Conservation (phyloP, 2,113 vertebrate genomes). For the Stomatorhinus ivindoensis region DNA sequence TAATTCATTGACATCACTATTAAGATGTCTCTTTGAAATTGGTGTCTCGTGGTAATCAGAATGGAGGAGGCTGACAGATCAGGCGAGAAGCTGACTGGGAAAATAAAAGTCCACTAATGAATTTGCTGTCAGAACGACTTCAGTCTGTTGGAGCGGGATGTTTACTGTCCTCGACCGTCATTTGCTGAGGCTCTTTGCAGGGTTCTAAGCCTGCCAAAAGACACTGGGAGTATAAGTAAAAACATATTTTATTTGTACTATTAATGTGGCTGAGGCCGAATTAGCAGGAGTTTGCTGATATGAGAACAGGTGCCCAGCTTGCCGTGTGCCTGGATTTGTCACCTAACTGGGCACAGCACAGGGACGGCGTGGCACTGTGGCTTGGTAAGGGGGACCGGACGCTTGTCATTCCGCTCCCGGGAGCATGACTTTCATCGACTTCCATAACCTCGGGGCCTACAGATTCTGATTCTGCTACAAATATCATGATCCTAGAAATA, state of each 20-base stretch:
- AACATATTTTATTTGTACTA: slow-evolving; percentile 32
- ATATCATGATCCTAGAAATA: not conserved
- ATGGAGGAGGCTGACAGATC: slow-evolving; percentile 81
- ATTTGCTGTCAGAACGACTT: slow-evolving; percentile 55
- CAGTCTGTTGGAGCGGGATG: slow-evolving; percentile 42
- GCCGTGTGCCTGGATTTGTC: not conserved
- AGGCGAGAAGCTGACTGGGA: slow-evolving; percentile 71
- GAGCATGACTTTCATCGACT: slow-evolving; percentile 23
- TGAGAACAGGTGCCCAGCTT: slow-evolving; percentile 33
- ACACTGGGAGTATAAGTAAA: slow-evolving; percentile 13
- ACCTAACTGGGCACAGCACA: slow-evolving; percentile 14
- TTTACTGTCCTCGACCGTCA: slow-evolving; percentile 27
- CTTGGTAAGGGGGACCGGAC: not conserved
- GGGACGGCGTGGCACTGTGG: slow-evolving; percentile 15
- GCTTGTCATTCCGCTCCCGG: not conserved
- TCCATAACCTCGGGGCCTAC: not conserved
- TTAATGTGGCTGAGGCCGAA: slow-evolving; percentile 54
- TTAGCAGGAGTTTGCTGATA: slow-evolving; percentile 15
- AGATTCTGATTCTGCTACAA: not conserved
- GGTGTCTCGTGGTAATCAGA: slow-evolving; percentile 91
- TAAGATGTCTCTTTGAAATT: slow-evolving; percentile 99
- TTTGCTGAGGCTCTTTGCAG: slow-evolving; percentile 33
- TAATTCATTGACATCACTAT: slow-evolving; percentile 99
- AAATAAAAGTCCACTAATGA: slow-evolving; percentile 58
- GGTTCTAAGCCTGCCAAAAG: not conserved